Evolutionary conservation across 2,797 vertebrate species (phyloP), one percentile per base, ranked within the genome.

Genomic region (Rhinophrynus dorsalis): DNA sequence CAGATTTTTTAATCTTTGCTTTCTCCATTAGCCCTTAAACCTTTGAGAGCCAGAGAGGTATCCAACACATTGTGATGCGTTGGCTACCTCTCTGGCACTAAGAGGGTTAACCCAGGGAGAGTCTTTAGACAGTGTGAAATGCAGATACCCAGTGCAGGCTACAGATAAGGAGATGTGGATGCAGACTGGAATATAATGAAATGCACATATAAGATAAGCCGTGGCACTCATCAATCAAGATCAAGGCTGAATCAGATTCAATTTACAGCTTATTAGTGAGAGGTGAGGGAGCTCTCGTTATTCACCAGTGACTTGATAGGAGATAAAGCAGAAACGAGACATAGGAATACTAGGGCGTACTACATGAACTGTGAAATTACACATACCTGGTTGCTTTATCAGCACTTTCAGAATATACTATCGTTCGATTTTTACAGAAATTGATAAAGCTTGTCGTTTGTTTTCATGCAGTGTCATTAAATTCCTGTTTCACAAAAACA

Each of bases 331-430:
- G 44, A 71, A 30, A 65, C 29, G 54, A 59, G 42, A 15, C 26
- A 56, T 32, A 54, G 48, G 48, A 64, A 64, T 64, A 32, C 68
- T 64, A 55, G 59, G 68, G 59, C 54, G 20, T 37, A 72, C 55
- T 73, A 66, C 67, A 73, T 73, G 70, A 73, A 59, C 55, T 73
- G 70, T 73, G 70, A 73, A 73, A 73, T 73, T 66, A 59, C 62
- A 67, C 35, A 29, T 59, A 72, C 60, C 61, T 67, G 58, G 13
- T 42, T 52, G 70, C 62, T 10, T 30, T 27, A 60, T 73, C 70
- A 73, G 70, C 70, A 73, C 42, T 66, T 72, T 73, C 29, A 52
- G 11, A 37, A 8, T 47, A 33, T 44, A 65, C 33, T 37, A 37
- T 42, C 61, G 30, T 52, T 72, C 57, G 20, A 27, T 32, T 44